Base-by-base conservation (phyloP, 2,797 vertebrate genomes). In the Acanthornis magna region DNA sequence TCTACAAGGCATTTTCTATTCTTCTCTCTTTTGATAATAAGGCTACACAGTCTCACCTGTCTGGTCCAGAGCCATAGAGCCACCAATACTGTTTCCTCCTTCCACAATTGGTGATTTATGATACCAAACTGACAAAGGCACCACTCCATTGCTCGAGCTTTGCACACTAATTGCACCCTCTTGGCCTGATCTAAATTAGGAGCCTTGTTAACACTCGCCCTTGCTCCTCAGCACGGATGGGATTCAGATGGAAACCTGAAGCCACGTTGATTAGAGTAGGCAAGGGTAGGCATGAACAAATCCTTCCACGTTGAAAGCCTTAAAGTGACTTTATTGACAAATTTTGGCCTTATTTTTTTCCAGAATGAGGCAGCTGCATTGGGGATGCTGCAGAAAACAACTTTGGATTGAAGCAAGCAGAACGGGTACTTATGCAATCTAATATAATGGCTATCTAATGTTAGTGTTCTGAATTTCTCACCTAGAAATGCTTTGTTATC, bases 281-380 rank as follows among this genome's bases (percentile, higher is more conserved):
- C 11, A 17, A 73, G 12, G 14, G 4, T 43, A 45, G 38, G 34
- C 32, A 71, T 4, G 2, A 73, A 66, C 23, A 89, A 89, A 58
- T 14, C 19, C 11, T 27, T 80, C 3, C 5, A 26, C 0, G 0
- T 54, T 75, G 21, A 45, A 38, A 77, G 38, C 45, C 13, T 38
- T 29, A 67, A 70, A 32, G 61, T 50, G 62, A 57, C 13, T 40
- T 43, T 8, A 34, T 2, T 36, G 38, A 65, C 32, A 68, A 54
- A 16, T 30, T 65, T 53, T 45, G 21, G 42, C 6, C 29, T 53
- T 74, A 4, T 45, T 75, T 45, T 70, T 36, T 45, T 23, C 2
- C 40, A 80, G 29, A 55, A 58, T 11, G 22, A 83, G 16, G 25
- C 25, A 80, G 51, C 22, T 80, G 40, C 27, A 40, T 48, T 16